Percentiles rank a stretch among this genome's conserved stretches.
Evolutionary conservation across 2,113 vertebrate genomes (phyloP).

Genomic region (Excalfactoria chinensis): DNA sequence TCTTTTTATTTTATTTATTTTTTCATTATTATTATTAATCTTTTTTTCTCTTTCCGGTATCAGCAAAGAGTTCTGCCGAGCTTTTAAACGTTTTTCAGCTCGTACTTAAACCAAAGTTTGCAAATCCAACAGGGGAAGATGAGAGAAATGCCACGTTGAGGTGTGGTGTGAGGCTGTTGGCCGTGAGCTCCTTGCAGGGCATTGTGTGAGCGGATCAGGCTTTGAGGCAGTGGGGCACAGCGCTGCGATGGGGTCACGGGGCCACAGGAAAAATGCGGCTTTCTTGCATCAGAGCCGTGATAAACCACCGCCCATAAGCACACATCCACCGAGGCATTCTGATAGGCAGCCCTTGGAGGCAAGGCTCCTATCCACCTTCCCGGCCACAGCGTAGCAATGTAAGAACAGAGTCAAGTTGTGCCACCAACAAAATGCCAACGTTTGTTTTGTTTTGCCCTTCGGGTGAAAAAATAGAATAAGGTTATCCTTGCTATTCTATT

Average conservation of each 20-base stretch:
- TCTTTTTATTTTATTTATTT: not conserved
- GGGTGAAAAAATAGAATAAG: not conserved
- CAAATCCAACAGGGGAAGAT: not conserved
- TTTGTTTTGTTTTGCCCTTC: not conserved
- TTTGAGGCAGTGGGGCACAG: constrained; percentile 53
- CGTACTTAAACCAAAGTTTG: constrained; percentile 1
- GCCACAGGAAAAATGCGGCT: constrained; percentile 60
- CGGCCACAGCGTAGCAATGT: not conserved
- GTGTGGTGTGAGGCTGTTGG: not conserved
- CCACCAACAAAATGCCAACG: not conserved
- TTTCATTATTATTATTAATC: too few relatives aligned
- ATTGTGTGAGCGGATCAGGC: too few relatives aligned
- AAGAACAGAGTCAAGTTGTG: not conserved
- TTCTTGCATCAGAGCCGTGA: constrained; percentile 71
- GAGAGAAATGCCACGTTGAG: not conserved
- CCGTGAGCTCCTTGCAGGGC: too few relatives aligned
- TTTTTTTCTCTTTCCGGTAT: not conserved
- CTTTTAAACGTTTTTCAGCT: not conserved
- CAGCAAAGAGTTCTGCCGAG: not conserved
- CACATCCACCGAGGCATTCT: constrained; percentile 57
- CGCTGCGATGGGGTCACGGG: constrained; percentile 61
- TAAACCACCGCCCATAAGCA: constrained; percentile 57
- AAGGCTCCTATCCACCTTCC: constrained; percentile 7
- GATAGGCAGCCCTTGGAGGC: constrained; percentile 32
- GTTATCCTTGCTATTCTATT: not conserved